Conservation (phyloP, 1,140 invertebrate species). For the Atta texana region DNA sequence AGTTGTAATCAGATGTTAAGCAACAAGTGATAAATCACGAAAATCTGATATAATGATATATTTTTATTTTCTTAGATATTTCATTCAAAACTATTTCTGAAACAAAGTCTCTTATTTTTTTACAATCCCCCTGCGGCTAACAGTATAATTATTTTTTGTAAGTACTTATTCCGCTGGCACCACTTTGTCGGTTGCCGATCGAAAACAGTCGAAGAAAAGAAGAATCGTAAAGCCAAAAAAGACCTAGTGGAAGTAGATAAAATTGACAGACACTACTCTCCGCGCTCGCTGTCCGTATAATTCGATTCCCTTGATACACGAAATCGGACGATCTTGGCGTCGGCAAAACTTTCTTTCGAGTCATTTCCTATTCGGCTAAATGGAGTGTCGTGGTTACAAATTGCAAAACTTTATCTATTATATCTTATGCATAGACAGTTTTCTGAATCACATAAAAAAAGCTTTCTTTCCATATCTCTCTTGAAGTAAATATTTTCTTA, state of each 20-base stretch:
- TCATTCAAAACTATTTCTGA: conserved; percentile 10
- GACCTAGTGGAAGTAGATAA: conserved; percentile 17
- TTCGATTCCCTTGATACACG: conserved; percentile 36
- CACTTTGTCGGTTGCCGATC: conserved; percentile 4
- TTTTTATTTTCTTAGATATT: neutral
- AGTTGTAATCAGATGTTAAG: neutral
- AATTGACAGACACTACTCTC: conserved; percentile 42
- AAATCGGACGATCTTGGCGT: conserved; percentile 21
- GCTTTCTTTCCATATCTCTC: neutral
- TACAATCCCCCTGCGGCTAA: neutral
- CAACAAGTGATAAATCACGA: conserved; percentile 39
- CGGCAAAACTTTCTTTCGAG: conserved; percentile 22
- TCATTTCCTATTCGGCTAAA: neutral
- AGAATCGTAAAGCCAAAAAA: conserved; percentile 30
- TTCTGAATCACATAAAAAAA: neutral
- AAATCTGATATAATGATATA: neutral
- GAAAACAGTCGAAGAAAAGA: neutral
- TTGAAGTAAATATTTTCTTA: neutral
- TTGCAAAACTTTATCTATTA: conserved; percentile 36
- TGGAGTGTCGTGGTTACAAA: conserved; percentile 1
- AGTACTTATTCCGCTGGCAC: neutral
- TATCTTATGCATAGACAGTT: neutral
- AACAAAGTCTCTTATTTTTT: neutral
- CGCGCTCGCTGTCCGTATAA: neutral
- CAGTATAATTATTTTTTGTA: conserved; percentile 31